Percentiles rank a stretch among this genome's conserved stretches.
Conservation (phyloP, 2,888 invertebrate species). For the Temnothorax ravouxi region DNA sequence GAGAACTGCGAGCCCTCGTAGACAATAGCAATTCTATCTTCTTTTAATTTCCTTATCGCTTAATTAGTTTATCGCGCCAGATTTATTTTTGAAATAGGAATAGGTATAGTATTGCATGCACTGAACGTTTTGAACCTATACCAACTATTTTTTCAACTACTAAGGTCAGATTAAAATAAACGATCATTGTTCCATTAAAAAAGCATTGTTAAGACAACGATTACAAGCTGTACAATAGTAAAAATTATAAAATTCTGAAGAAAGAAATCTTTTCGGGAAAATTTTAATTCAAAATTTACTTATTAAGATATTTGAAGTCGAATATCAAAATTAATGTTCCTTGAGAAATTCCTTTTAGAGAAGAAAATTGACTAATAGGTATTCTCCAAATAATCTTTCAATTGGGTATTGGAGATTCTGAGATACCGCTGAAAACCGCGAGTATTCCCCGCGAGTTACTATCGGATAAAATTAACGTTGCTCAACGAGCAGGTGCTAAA, state of each 20-base stretch:
- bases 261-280: not conserved
- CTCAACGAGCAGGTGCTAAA: conserved; percentile 12
- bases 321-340: not conserved
- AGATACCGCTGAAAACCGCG: not conserved
- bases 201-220: not conserved
- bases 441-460: not conserved
- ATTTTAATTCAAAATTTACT: not conserved
- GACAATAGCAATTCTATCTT: conserved; percentile 8
- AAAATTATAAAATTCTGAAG: not conserved
- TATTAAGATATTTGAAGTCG: no score
- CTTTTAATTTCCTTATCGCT: conserved; percentile 24
- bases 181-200: not conserved
- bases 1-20: not conserved
- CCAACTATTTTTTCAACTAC: not conserved
- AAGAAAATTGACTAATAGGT: not conserved
- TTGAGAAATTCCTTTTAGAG: not conserved
- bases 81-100: conserved; percentile 32
- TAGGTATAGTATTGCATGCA: not conserved
- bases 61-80: conserved; percentile 26
- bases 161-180: conserved; percentile 20
- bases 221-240: not conserved
- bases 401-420: not conserved
- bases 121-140: not conserved
- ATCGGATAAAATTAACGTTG: conserved; percentile 29
- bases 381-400: not conserved